These are phyloP conservation scores for Halichondria panicea DNA, from an alignment of 37 sponge, comb jelly and placozoan species.

Conservation along the genomic window DNA sequence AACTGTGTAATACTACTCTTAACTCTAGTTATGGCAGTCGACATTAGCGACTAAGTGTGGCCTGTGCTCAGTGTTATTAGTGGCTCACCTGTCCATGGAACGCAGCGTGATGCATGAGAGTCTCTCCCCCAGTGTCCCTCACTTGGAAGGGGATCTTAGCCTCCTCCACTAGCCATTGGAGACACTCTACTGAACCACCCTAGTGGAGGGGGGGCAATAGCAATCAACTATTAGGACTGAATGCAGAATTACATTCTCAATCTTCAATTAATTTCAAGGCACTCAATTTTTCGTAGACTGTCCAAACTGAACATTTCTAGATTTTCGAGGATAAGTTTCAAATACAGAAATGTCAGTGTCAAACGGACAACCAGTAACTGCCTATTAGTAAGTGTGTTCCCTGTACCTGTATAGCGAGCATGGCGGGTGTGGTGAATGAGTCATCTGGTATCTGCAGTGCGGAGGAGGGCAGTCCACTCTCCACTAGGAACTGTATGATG, in stretches of 20 bases:
- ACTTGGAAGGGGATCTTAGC: slow-evolving; percentile 63
- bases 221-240: background rate
- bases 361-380: too few species aligned
- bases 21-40: too few species aligned
- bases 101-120: slow-evolving; percentile 83
- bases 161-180: slow-evolving; percentile 76
- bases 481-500: slow-evolving; percentile 39
- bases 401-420: slow-evolving; percentile 81
- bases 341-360: background rate
- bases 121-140: slow-evolving; percentile 77
- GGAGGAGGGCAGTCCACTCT: slow-evolving; percentile 18
- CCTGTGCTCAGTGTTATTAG: too few species aligned
- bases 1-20: too few species aligned
- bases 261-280: too few species aligned
- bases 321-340: too few species aligned
- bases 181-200: slow-evolving; percentile 75
- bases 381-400: too few species aligned
- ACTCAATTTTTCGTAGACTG: too few species aligned
- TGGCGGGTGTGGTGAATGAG: slow-evolving; percentile 62
- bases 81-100: slow-evolving; percentile 72
- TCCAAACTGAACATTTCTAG: too few species aligned
- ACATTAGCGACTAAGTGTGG: too few species aligned
- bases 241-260: background rate
- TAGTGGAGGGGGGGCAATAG: too few species aligned
- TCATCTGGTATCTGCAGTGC: slow-evolving; percentile 55